These are phyloP conservation scores for cattle (Bos taurus) DNA, from an alignment of 2,113 vertebrate species.

Conservation along the genomic window ARS-UCD2.0 NC_037349.1:46247501-46248000, in stretches of 20 bases:
- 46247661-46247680: neutral
- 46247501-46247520: neutral
- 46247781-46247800: neutral
- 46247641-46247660: neutral
- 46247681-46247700: neutral
- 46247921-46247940: neutral
- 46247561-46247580: neutral
- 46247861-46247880: neutral
- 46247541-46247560: neutral
- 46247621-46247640: neutral
- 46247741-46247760: neutral
- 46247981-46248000: neutral
- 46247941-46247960: neutral
- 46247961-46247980: neutral
- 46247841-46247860: neutral
- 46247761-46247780: neutral
- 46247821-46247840: neutral
- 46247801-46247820: neutral
- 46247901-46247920: neutral
- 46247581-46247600: neutral
- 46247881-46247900: neutral
- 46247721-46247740: neutral
- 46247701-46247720: neutral
- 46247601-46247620: neutral
- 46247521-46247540: neutral